These are phyloP conservation scores for Orthosia incerta DNA, from an alignment of 2,888 invertebrate species.

Conservation along the genomic window DNA sequence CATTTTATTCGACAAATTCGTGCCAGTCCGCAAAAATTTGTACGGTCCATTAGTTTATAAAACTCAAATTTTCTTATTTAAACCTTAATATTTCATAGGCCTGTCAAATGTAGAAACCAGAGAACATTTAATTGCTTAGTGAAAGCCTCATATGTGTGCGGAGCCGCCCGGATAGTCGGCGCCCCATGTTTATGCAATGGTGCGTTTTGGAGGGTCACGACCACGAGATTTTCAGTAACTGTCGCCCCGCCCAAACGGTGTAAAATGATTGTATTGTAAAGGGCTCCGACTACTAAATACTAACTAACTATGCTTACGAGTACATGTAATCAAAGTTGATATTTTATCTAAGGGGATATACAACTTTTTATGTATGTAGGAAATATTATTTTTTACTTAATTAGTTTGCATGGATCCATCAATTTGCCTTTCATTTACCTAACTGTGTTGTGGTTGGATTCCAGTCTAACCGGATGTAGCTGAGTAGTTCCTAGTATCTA, in stretches of 20 bases:
- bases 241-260: neutral
- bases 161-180: slow-evolving; percentile 49
- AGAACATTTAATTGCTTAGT: slow-evolving; percentile 44
- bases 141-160: slow-evolving; percentile 37
- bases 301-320: neutral
- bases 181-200: slow-evolving; percentile 54
- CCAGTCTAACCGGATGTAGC: too few relatives aligned
- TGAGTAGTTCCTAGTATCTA: too few relatives aligned
- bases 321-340: neutral
- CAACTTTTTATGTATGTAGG: neutral
- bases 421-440: too few relatives aligned
- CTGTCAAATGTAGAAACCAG: slow-evolving; percentile 18
- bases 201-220: slow-evolving; percentile 26
- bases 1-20: neutral
- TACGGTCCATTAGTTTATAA: neutral
- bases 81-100: neutral
- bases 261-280: neutral
- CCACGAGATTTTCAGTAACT: slow-evolving; percentile 18
- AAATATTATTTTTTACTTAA: neutral
- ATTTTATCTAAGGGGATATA: neutral
- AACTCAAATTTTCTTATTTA: neutral
- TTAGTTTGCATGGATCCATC: neutral
- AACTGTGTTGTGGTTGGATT: too few relatives aligned
- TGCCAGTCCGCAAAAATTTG: neutral
- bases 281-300: neutral